Percentiles rank a stretch among this genome's conserved stretches.
Conservation (phyloP, 2,797 vertebrate species). For the Takifugu ocellatus region DNA sequence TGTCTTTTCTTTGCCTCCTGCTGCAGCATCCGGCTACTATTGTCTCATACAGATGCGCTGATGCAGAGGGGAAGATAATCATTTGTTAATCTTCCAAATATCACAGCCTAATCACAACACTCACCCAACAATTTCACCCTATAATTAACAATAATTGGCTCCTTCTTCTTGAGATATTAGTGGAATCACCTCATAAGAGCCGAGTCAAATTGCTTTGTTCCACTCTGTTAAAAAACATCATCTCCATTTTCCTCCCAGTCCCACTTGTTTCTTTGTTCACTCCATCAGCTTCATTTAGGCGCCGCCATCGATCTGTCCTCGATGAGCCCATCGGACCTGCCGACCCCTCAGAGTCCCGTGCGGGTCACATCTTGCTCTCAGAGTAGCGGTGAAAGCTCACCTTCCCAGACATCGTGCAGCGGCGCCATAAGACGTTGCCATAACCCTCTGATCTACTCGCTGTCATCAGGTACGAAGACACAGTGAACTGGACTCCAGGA, state of each 20-base stretch:
- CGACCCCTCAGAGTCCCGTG: constrained; percentile 77
- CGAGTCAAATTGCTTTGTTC: constrained; percentile 83
- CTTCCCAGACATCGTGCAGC: constrained; percentile 73
- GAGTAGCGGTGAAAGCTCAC: constrained; percentile 79
- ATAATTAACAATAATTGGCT: constrained; percentile 90
- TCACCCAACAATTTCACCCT: constrained; percentile 91
- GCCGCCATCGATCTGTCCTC: constrained; percentile 80
- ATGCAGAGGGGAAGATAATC: constrained; percentile 80
- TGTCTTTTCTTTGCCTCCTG: too few relatives aligned
- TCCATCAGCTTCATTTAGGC: constrained; percentile 80
- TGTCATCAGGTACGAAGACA: constrained; percentile 82
- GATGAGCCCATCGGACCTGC: constrained; percentile 81
- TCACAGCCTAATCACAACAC: constrained; percentile 86
- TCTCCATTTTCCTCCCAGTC: constrained; percentile 41
- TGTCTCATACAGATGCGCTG: not conserved
- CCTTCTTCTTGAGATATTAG: constrained; percentile 82
- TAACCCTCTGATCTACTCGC: constrained; percentile 78
- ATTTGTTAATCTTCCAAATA: constrained; percentile 88
- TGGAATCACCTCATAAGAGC: constrained; percentile 82
- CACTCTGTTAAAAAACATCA: constrained; percentile 49
- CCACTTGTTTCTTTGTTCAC: constrained; percentile 35
- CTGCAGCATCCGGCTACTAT: too few relatives aligned
- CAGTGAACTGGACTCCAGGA: too few relatives aligned
- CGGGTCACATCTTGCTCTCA: constrained; percentile 77
- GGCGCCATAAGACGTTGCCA: constrained; percentile 82